Percentiles rank a stretch among this genome's conserved stretches.
Evolutionary conservation across 2,888 invertebrate genomes (phyloP).

Genomic region (Mimachlamys varia): DNA sequence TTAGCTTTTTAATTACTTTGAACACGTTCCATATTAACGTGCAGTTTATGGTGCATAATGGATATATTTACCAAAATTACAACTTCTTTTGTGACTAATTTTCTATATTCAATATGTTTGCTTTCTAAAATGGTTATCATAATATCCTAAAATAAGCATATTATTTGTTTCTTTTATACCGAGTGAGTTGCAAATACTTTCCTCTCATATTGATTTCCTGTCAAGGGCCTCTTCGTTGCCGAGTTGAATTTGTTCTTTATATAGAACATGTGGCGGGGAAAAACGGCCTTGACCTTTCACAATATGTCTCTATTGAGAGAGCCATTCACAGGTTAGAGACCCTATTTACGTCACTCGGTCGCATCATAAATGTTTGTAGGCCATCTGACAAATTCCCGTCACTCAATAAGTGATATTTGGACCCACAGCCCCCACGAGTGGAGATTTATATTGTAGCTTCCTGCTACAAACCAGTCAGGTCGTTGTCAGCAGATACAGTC

Average conservation of each 20-base stretch:
- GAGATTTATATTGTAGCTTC: background rate
- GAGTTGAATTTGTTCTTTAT: conserved; percentile 1
- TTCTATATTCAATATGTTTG: background rate
- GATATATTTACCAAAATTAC: background rate
- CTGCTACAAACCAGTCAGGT: background rate
- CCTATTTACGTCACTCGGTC: background rate
- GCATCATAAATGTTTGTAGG: background rate
- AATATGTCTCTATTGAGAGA: background rate
- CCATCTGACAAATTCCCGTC: background rate
- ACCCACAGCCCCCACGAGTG: background rate
- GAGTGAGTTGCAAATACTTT: background rate
- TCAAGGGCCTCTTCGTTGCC: conserved; percentile 16
- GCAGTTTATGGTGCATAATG: background rate
- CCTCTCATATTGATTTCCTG: background rate
- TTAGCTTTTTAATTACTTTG: background rate
- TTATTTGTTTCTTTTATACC: background rate
- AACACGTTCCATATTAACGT: background rate
- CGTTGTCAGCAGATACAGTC: background rate
- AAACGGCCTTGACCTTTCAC: background rate
- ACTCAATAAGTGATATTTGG: background rate
- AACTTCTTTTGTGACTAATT: background rate
- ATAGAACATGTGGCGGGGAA: conserved; percentile 20
- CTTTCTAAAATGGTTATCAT: background rate
- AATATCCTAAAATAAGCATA: background rate
- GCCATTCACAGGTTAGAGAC: conserved; percentile 31